Conservation (phyloP, 2,888 invertebrate species). For the Orthosia gracilis region DNA sequence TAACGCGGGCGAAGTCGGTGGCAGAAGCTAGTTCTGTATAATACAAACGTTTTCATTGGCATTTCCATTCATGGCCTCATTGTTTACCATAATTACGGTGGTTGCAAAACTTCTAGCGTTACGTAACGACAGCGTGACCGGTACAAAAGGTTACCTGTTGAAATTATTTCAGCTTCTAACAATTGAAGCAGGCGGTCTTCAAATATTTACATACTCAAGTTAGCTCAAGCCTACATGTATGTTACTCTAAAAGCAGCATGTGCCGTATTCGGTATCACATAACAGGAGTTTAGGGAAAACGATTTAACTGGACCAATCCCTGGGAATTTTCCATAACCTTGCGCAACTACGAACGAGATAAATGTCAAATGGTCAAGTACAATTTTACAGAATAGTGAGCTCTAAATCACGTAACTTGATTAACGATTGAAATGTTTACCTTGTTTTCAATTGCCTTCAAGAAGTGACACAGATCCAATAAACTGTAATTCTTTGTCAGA, state of each 20-base stretch:
- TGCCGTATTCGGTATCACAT: background rate
- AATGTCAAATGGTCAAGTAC: conserved; percentile 29
- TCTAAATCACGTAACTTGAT: conserved; percentile 28
- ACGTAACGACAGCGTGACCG: conserved; percentile 42
- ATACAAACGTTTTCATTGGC: conserved; percentile 29
- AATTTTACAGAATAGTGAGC: background rate
- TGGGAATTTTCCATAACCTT: conserved; percentile 16
- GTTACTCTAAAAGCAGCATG: background rate
- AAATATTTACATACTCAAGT: conserved; percentile 38
- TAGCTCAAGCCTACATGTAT: background rate
- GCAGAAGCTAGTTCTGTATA: background rate
- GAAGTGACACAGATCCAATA: background rate
- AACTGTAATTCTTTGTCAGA: background rate
- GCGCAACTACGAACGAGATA: conserved; percentile 13
- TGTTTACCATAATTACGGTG: conserved; percentile 37
- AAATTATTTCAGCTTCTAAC: conserved; percentile 40
- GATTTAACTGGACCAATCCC: background rate
- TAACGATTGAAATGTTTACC: conserved; percentile 20
- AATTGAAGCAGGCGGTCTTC: conserved; percentile 18
- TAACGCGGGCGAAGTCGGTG: too few species aligned
- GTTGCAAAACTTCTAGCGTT: conserved; percentile 33
- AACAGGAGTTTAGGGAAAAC: conserved; percentile 2
- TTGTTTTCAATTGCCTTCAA: background rate
- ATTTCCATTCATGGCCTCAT: conserved; percentile 42
- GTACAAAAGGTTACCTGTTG: conserved; percentile 25